Conservation (phyloP, 2,113 vertebrate species). For the Columbina picui region DNA sequence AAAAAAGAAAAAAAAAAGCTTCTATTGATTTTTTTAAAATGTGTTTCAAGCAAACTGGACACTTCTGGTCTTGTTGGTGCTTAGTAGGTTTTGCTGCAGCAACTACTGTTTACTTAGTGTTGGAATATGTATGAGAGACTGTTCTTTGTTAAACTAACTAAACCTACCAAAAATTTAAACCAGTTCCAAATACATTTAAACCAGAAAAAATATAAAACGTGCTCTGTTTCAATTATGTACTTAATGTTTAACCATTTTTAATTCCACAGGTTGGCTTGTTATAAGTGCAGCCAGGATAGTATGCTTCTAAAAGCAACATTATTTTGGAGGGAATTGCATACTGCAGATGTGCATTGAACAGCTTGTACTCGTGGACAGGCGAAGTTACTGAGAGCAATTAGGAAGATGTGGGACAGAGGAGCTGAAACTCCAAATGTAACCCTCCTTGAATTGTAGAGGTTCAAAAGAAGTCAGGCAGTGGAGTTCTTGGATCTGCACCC, state of each 20-base stretch:
- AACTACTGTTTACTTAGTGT: background rate
- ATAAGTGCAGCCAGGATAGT: background rate
- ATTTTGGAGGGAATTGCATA: background rate
- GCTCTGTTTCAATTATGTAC: background rate
- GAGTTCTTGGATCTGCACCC: background rate
- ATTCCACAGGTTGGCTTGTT: background rate
- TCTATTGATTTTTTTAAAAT: background rate
- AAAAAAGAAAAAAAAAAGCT: background rate
- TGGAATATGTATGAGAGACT: background rate
- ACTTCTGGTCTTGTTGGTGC: background rate
- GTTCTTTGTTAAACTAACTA: background rate
- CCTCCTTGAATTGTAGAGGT: background rate
- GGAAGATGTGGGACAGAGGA: background rate
- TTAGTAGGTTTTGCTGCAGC: background rate
- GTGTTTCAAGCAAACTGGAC: background rate
- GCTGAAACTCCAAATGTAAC: background rate
- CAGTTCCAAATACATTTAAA: background rate
- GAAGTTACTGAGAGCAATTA: background rate
- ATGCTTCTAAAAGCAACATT: background rate
- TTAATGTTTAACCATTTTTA: background rate
- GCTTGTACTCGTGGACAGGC: fast-evolving
- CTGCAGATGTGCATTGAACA: background rate
- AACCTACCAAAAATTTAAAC: background rate
- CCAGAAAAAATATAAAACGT: background rate
- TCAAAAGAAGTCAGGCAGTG: background rate